Conservation (phyloP, 2,888 invertebrate species). For the Epinotia brunnichana region DNA sequence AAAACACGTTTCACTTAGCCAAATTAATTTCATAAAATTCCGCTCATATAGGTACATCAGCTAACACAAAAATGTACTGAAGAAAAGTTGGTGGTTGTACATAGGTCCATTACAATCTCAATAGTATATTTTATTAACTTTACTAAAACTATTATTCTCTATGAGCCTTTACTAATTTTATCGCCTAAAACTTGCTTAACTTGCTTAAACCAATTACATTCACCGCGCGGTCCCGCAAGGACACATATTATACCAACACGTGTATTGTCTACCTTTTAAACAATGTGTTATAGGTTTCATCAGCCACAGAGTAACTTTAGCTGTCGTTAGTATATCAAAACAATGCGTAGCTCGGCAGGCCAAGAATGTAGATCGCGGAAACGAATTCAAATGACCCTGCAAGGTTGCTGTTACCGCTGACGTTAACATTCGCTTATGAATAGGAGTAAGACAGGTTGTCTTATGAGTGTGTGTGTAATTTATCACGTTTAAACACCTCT, state of each 20-base stretch:
- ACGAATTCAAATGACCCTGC: constrained; percentile 65
- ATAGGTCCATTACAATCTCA: not conserved
- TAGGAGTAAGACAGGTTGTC: not conserved
- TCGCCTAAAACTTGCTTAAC: not conserved
- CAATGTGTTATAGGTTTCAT: constrained; percentile 27
- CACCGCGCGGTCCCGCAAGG: constrained; percentile 22
- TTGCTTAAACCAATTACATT: constrained; percentile 17
- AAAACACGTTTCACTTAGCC: not conserved
- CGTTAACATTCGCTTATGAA: constrained; percentile 57
- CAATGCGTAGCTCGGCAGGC: constrained; percentile 52
- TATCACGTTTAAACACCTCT: not conserved
- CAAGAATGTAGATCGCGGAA: constrained; percentile 73
- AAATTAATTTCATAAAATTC: not conserved
- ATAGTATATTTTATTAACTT: not conserved
- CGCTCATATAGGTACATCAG: not conserved
- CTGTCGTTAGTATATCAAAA: constrained; percentile 29
- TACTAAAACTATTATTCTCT: constrained; percentile 14
- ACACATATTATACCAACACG: constrained; percentile 5
- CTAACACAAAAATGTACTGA: not conserved
- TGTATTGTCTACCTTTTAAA: constrained; percentile 21
- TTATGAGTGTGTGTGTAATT: not conserved
- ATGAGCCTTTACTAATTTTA: constrained; percentile 6
- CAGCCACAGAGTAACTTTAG: constrained; percentile 10
- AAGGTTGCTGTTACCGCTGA: constrained; percentile 71
- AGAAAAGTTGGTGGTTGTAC: not conserved